phyloP scores from a whole-genome alignment of 2,888 invertebrate species.

The Julus scanicus region DNA sequence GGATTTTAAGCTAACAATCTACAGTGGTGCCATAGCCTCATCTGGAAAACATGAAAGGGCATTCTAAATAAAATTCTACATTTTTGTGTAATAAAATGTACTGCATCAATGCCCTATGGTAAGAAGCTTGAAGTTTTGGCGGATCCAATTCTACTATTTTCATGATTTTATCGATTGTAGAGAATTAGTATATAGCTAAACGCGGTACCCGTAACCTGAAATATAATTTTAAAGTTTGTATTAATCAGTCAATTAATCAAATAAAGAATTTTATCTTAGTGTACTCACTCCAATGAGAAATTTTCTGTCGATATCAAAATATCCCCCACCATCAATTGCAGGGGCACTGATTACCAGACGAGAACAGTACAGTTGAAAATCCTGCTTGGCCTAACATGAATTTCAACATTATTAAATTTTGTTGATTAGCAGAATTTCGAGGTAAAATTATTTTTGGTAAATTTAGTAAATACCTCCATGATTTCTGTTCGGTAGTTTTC shows the following conservation, averaged over 20 bases:
- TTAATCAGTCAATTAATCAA: background rate
- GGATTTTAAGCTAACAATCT: no score
- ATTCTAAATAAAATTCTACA: no score
- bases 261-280: background rate
- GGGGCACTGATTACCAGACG: conserved; percentile 38
- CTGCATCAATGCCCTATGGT: no score
- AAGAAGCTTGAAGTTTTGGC: no score
- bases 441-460: no score
- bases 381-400: background rate
- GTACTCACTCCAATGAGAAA: conserved; percentile 32
- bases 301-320: conserved; percentile 11
- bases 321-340: conserved; percentile 26
- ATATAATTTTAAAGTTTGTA: background rate
- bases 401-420: background rate
- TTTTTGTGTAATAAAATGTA: no score
- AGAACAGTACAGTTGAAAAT: conserved; percentile 43
- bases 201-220: conserved; percentile 20
- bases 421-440: background rate
- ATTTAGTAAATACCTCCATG: background rate
- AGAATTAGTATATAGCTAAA: conserved; percentile 6
- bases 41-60: no score
- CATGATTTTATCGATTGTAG: background rate
- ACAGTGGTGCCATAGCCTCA: no score
- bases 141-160: no score
- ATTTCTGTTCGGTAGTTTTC: background rate